Base-by-base conservation (phyloP, 1,140 invertebrate genomes). In the Thaumetopoea pityocampa region DNA sequence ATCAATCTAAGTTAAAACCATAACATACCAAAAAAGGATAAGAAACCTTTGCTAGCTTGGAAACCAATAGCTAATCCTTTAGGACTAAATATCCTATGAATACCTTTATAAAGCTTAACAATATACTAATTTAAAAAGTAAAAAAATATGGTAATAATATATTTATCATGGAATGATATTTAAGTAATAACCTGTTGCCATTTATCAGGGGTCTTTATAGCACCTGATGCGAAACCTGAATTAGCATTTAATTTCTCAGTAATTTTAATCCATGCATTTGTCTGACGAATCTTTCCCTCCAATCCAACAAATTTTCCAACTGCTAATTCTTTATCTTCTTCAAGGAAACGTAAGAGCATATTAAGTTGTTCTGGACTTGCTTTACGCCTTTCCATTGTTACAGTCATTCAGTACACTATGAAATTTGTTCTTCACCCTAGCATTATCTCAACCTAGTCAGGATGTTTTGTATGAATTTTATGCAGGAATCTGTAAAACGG, bases 131-230 rank as follows among this genome's bases (percentile, higher is more conserved):
- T n/a, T n/a, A n/a, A n/a, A n/a, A n/a, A n/a, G n/a, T n/a, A n/a
- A n/a, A n/a, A n/a, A n/a, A n/a, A n/a, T n/a, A n/a, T n/a, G n/a
- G n/a, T n/a, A n/a, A n/a, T n/a, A n/a, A n/a, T n/a, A n/a, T n/a
- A n/a, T n/a, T n/a, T n/a, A n/a, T n/a, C n/a, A n/a, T n/a, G 29
- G 11, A 16, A 27, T 32, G 14, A 11, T 22, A 34, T 9, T 18
- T 30, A 14, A 8, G n/a, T 14, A 37, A 16, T n/a, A 24, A 65
- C 65, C 53, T 68, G 65, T 37, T 68, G 65, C 66, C 62, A 68
- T 47, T 68, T 68, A 48, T 66, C 62, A n/a, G 66, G 66, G 5
- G 66, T 68, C 32, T 68, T 68, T 15, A 68, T 66, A 14, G 66
- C 66, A 34, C 66, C 66, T 5, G 62, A 66, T 4, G 62, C 62